phyloP scores from a whole-genome alignment of 1,140 invertebrate species.

The Orussus abietinus region DNA sequence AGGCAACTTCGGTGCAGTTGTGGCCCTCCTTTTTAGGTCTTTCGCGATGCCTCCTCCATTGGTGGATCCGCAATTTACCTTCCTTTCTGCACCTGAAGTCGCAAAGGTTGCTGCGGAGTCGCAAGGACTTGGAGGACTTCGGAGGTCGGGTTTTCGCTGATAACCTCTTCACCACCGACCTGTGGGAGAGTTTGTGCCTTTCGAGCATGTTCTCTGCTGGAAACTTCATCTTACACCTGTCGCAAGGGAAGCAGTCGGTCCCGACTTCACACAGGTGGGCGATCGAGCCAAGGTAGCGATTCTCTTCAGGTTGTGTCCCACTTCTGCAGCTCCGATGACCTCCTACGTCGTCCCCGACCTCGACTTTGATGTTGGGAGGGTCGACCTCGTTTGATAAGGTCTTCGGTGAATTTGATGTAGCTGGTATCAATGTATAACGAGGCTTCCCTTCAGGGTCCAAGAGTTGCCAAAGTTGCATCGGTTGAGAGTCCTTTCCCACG shows the following conservation, averaged over 20 bases:
- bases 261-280: slow-evolving; percentile 7
- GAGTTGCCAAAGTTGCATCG: slow-evolving; percentile 20
- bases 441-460: slow-evolving; percentile 14
- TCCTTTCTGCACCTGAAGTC: slow-evolving; percentile 13
- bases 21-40: no score
- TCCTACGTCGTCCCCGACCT: not conserved
- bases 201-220: slow-evolving; percentile 32
- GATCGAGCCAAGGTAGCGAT: not conserved
- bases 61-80: no score
- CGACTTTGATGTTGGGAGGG: not conserved
- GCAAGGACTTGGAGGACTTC: slow-evolving; percentile 1
- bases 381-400: not conserved
- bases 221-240: slow-evolving; percentile 38
- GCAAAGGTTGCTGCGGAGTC: slow-evolving; percentile 9
- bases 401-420: not conserved
- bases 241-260: slow-evolving; percentile 23
- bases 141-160: not conserved
- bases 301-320: not conserved
- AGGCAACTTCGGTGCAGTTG: no score
- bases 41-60: no score
- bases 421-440: slow-evolving; percentile 16
- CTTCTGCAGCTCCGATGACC: not conserved
- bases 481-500: slow-evolving; percentile 11
- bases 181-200: slow-evolving; percentile 31
- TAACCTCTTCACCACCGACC: not conserved